Evolutionary conservation across 2,113 vertebrate species (phyloP), one percentile per base, ranked within the genome.

Genomic region (Apeltes quadracus): DNA sequence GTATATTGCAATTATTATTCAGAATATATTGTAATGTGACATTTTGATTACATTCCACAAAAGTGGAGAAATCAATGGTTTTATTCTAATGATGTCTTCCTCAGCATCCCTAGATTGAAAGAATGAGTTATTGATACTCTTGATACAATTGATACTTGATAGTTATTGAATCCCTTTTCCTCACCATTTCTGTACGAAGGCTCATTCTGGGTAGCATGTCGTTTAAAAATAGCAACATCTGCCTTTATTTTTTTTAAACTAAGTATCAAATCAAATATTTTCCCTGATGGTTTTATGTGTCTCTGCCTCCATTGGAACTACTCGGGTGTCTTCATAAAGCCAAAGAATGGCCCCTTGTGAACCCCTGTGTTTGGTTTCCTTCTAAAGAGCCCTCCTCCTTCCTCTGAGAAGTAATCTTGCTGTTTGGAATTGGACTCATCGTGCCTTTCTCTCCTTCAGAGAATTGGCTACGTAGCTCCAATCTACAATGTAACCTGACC

Each of bases 381-480:
- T 46, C 29, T 23, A 13, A n/a, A 65, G 27, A 58, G 14, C 53
- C 44, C 18, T 43, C 7, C 59, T 53, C 58, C 44, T 53, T 11
- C 50, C 59, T 75, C 69, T 29, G n/a, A 71, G 50, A 63, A 68
- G 54, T 71, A 76, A 81, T 85, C 78, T 61, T 12, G 32, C 41
- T 11, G 69, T 61, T 64, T 72, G 70, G 83, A 73, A 85, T 69
- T 76, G 83, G 53, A 72, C 56, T 68, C 50, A 44, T 41, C 41
- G 1, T 8, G 41, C 57, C 61, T 69, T 76, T 61, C 11, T 16
- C 69, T 74, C 53, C 63, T 51, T 34, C 8, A 69, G 43, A 64
- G 66, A 72, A 78, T 29, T 69, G 72, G 61, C 69, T 67, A 41
- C 23, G 27, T 43, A 68, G 25, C 29, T 39, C 69, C 57, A 69